Evolutionary conservation across 1,140 invertebrate species (phyloP).

Genomic region (Saccostrea echinata): DNA sequence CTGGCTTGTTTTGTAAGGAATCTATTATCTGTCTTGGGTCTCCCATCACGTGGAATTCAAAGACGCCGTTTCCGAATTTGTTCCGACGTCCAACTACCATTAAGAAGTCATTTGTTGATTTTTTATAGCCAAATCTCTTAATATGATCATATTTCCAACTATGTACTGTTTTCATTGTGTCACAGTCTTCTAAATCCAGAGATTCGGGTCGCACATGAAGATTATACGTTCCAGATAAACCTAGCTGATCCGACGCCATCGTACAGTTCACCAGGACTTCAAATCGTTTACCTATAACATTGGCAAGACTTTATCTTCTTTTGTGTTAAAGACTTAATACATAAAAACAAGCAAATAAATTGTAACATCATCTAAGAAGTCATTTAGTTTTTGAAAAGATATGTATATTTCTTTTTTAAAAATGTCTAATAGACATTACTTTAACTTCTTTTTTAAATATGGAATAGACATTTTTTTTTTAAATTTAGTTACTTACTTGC

Average conservation of each 20-base stretch:
- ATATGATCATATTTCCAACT: slow-evolving; percentile 15
- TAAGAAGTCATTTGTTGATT: slow-evolving; percentile 13
- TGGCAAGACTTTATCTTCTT: no score
- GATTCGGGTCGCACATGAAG: background rate
- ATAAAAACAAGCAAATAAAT: no score
- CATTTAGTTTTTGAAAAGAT: no score
- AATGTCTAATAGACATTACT: no score
- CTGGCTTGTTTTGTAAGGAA: slow-evolving; percentile 12
- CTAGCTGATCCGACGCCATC: background rate
- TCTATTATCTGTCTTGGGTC: slow-evolving; percentile 8
- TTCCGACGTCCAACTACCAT: background rate
- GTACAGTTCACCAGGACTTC: background rate
- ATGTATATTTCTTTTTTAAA: no score
- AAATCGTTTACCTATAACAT: background rate
- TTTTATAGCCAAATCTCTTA: background rate
- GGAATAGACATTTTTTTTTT: no score
- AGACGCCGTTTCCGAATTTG: background rate
- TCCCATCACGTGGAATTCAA: slow-evolving; percentile 5
- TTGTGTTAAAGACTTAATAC: no score
- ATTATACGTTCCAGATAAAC: background rate
- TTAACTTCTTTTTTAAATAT: no score
- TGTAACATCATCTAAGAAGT: no score
- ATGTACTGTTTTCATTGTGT: background rate
- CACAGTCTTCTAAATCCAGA: background rate
- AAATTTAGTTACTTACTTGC: no score